Evolutionary conservation across 2,797 vertebrate species (phyloP).

Genomic region (Mormyrops boulengeri): DNA sequence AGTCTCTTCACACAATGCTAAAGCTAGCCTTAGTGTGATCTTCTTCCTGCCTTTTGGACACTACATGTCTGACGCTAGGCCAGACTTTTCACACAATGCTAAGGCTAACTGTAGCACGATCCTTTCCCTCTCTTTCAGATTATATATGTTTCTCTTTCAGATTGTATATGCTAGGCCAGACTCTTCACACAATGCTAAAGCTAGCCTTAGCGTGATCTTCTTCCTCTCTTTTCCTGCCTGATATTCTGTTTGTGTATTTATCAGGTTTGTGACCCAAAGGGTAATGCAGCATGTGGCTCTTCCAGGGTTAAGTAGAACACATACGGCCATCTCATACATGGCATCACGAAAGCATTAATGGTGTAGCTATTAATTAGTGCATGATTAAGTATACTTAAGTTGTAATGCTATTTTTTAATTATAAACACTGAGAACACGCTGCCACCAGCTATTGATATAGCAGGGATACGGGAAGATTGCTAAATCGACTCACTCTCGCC

Average conservation of each 20-base stretch:
- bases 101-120: not conserved
- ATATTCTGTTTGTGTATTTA: constrained; percentile 45
- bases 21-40: not conserved
- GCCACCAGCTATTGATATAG: not conserved
- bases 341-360: constrained; percentile 25
- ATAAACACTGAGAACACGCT: not conserved
- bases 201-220: not conserved
- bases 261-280: constrained; percentile 32
- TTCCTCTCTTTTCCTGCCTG: constrained; percentile 15
- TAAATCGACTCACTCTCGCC: not conserved
- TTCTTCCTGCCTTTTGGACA: not conserved
- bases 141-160: not conserved
- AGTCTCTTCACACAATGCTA: not conserved
- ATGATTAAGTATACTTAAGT: not conserved
- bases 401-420: not conserved
- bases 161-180: not conserved
- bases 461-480: not conserved
- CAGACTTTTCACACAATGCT: not conserved
- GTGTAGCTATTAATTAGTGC: not conserved
- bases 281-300: constrained; percentile 15
- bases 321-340: not conserved
- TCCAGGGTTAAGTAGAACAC: constrained; percentile 24
- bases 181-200: not conserved
- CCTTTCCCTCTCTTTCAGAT: not conserved
- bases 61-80: not conserved